Evolutionary conservation across 2,888 invertebrate species (phyloP).

Genomic region (Agrochola lota): DNA sequence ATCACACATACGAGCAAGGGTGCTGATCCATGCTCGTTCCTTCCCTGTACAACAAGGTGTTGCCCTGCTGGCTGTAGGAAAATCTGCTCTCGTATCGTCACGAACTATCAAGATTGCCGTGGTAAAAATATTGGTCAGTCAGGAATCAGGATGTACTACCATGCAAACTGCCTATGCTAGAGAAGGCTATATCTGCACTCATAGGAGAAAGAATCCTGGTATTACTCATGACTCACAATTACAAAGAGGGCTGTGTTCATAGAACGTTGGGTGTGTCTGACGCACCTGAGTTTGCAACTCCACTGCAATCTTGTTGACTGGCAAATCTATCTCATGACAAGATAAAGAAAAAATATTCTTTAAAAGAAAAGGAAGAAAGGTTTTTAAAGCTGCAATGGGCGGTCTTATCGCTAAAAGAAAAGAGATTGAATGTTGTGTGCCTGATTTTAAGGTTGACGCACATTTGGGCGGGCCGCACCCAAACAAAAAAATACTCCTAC

Average conservation of each 20-base stretch:
- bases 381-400: neutral
- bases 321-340: neutral
- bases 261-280: neutral
- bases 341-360: neutral
- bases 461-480: neutral
- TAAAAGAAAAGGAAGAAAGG: neutral
- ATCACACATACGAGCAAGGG: too few species aligned
- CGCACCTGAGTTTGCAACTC: neutral
- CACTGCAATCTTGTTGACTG: neutral
- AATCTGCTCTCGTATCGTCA: too few species aligned
- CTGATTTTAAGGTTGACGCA: neutral
- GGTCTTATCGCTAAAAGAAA: neutral
- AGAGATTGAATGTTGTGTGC: neutral
- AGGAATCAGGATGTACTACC: too few species aligned
- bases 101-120: too few species aligned
- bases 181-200: too few species aligned
- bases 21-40: too few species aligned
- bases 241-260: neutral
- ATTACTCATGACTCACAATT: neutral
- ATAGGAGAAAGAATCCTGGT: neutral
- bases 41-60: too few species aligned
- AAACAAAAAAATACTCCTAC: neutral
- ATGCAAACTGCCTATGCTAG: too few species aligned
- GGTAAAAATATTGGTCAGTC: too few species aligned
- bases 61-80: too few species aligned